These are phyloP conservation scores for Protobothrops flavoviridis DNA, from an alignment of 2,113 vertebrate species.

Conservation along the genomic window DNA sequence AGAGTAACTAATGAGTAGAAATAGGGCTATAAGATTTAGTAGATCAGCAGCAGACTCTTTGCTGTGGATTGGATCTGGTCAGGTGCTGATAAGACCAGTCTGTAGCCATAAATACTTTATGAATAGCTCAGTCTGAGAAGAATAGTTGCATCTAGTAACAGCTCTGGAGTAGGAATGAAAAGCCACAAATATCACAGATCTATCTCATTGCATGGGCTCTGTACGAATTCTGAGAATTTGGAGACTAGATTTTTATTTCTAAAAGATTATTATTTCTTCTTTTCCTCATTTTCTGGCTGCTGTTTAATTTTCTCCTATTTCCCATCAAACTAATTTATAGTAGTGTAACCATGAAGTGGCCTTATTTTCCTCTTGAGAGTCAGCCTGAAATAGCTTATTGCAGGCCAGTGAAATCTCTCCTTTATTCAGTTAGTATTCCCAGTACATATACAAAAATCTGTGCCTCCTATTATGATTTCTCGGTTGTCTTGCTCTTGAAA, in stretches of 20 bases:
- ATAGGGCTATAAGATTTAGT: background rate
- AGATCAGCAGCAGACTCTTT: background rate
- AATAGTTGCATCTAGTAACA: background rate
- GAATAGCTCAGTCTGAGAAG: background rate
- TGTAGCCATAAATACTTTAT: background rate
- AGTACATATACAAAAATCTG: slow-evolving; percentile 10
- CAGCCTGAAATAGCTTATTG: background rate
- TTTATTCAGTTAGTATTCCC: slow-evolving; percentile 17
- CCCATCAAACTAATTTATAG: background rate
- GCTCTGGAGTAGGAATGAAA: background rate
- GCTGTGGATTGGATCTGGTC: background rate
- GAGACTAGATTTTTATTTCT: background rate
- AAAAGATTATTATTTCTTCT: background rate
- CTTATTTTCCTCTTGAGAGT: background rate
- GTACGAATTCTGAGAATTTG: background rate
- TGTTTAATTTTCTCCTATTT: background rate
- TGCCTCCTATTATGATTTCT: slow-evolving; percentile 11
- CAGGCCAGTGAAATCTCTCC: background rate
- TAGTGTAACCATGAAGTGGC: background rate
- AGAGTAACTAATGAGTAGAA: background rate
- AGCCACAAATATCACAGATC: background rate
- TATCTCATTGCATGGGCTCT: background rate
- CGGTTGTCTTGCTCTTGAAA: background rate
- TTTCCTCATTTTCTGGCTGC: background rate
- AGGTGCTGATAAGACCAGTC: background rate